These are phyloP conservation scores for Rhinella marina DNA, from an alignment of 2,797 vertebrate species.

Conservation along the genomic window DNA sequence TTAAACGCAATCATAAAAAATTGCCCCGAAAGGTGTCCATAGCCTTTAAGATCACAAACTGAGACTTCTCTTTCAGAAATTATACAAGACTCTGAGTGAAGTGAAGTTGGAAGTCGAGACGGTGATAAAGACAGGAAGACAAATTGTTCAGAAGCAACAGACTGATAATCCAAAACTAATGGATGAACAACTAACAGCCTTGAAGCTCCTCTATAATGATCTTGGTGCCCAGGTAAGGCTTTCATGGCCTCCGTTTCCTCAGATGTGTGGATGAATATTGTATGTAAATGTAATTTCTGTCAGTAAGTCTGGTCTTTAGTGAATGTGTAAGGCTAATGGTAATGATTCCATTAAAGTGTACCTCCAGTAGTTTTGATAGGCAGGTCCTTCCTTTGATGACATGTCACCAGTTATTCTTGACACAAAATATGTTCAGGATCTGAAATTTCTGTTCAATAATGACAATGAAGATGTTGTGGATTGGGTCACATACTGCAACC, in stretches of 20 bases:
- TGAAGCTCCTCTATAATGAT: constrained; percentile 96
- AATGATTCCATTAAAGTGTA: background rate
- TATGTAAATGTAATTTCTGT: too few species aligned
- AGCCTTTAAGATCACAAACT: background rate
- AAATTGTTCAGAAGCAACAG: constrained; percentile 98
- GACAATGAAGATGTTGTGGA: too few species aligned
- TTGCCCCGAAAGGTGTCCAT: too few species aligned
- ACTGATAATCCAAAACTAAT: constrained; percentile 95
- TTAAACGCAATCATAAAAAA: too few species aligned
- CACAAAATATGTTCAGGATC: too few species aligned
- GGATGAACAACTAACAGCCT: constrained; percentile 93
- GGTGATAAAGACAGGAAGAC: constrained; percentile 96
- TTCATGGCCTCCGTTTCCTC: background rate
- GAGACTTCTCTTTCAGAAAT: constrained; percentile 77
- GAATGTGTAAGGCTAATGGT: too few species aligned
- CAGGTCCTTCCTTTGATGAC: background rate
- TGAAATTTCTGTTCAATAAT: too few species aligned
- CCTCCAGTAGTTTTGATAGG: background rate
- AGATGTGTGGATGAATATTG: background rate
- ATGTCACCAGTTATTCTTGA: background rate
- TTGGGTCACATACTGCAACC: too few species aligned
- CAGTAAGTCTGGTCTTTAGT: too few species aligned
- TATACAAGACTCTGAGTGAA: constrained; percentile 96
- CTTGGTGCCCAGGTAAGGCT: constrained; percentile 89
- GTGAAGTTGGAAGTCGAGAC: constrained; percentile 98